Conservation (phyloP, 2,113 vertebrate genomes). For the Dromas ardeola region DNA sequence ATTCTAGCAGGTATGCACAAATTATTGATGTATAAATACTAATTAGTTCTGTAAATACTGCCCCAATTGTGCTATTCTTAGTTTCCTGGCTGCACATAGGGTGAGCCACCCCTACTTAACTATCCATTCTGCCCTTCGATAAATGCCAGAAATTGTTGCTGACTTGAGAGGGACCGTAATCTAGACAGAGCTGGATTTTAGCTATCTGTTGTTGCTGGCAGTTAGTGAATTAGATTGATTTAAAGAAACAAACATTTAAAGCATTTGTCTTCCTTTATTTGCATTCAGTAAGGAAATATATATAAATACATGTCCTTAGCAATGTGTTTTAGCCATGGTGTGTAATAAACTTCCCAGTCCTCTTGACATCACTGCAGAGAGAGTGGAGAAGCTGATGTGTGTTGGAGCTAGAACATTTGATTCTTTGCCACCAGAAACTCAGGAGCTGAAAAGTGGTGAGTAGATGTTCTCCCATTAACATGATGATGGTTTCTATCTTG, state of each 20-base stretch:
- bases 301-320: conserved; percentile 61
- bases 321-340: conserved; percentile 85
- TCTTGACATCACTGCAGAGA: conserved; percentile 83
- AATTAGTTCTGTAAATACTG: not conserved
- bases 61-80: not conserved
- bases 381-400: conserved; percentile 91
- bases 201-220: not conserved
- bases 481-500: not conserved
- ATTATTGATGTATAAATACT: not conserved
- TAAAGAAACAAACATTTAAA: not conserved
- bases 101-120: not conserved
- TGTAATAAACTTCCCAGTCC: conserved; percentile 93
- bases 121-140: not conserved
- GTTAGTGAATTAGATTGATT: not conserved
- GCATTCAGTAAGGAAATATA: not conserved
- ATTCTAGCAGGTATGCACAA: not conserved
- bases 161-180: not conserved
- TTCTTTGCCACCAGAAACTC: conserved; percentile 85
- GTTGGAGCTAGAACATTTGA: conserved; percentile 84
- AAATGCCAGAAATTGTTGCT: not conserved
- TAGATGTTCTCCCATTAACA: not conserved
- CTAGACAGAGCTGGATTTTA: not conserved
- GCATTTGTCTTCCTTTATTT: not conserved
- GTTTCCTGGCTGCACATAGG: not conserved
- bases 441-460: conserved; percentile 88